A percentile compares a stretch with the other conserved stretches of the same genome.
These are phyloP conservation scores for Meghimatium bilineatum DNA, from an alignment of 2,888 invertebrate genomes.

Conservation along the genomic window DNA sequence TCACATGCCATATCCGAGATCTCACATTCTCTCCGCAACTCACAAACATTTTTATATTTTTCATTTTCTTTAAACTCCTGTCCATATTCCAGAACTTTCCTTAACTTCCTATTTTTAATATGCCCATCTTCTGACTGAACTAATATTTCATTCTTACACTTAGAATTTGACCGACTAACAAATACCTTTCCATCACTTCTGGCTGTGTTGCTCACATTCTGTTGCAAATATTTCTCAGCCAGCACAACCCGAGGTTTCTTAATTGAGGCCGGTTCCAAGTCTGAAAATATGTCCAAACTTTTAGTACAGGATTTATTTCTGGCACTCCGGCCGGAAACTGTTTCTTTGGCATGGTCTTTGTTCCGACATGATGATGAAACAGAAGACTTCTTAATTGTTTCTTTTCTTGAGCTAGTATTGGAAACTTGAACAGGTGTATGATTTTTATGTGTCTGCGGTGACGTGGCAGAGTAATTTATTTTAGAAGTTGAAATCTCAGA, in stretches of 20 bases:
- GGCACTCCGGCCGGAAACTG: not conserved
- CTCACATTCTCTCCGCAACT: not conserved
- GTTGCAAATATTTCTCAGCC: not conserved
- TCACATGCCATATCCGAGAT: not conserved
- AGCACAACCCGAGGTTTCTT: constrained; percentile 12
- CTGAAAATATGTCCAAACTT: not conserved
- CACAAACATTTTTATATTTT: not conserved
- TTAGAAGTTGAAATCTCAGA: not conserved
- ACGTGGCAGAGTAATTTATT: not conserved
- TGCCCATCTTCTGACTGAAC: not conserved
- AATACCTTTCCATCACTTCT: not conserved
- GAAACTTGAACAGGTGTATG: not conserved
- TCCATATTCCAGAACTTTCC: not conserved
- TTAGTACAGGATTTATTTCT: not conserved
- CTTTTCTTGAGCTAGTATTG: not conserved
- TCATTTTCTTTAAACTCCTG: not conserved
- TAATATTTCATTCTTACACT: not conserved
- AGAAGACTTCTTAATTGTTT: not conserved
- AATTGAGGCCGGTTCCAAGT: not conserved
- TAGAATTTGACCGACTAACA: not conserved
- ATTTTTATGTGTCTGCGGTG: not conserved
- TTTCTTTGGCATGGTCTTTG: not conserved
- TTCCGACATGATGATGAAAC: not conserved
- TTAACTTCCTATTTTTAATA: not conserved
- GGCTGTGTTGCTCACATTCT: not conserved